phyloP scores from a whole-genome alignment of 2,888 invertebrate species.

The Andrena flavipes region DNA sequence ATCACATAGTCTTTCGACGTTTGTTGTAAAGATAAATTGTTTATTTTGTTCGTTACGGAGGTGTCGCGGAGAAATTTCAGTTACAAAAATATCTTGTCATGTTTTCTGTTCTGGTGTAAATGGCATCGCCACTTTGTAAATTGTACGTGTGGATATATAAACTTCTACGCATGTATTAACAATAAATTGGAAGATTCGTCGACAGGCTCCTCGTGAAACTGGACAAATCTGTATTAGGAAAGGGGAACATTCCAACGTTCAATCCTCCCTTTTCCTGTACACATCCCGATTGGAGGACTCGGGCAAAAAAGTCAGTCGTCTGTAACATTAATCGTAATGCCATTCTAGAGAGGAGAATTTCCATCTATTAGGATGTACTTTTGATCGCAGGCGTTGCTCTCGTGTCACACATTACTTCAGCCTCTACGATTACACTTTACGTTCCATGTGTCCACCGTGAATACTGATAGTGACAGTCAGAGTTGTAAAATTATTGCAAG shows the following conservation, averaged over 20 bases:
- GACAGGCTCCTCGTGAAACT: constrained; percentile 6
- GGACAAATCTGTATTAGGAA: constrained; percentile 51
- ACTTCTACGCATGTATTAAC: constrained; percentile 32
- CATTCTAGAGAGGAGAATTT: constrained; percentile 7
- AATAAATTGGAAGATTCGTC: constrained; percentile 40
- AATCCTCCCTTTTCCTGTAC: constrained; percentile 63
- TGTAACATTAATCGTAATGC: constrained; percentile 31
- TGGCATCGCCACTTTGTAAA: constrained; percentile 1
- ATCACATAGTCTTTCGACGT: constrained; percentile 31
- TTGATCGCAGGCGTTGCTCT: constrained; percentile 7
- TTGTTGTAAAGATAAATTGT: neutral
- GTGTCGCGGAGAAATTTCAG: constrained; percentile 21
- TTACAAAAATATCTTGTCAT: constrained; percentile 54
- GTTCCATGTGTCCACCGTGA: neutral
- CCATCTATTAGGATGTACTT: neutral
- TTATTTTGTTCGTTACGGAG: neutral
- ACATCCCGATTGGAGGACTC: constrained; percentile 18
- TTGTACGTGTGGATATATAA: constrained; percentile 19
- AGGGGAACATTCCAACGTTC: constrained; percentile 46
- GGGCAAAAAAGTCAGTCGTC: constrained; percentile 7
- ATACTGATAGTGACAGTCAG: neutral
- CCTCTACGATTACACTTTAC: neutral
- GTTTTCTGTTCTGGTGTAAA: constrained; percentile 25
- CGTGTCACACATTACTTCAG: constrained; percentile 59
- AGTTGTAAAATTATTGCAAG: neutral